Conservation (phyloP, 1,140 invertebrate species). For the Cotesia chilonis region DNA sequence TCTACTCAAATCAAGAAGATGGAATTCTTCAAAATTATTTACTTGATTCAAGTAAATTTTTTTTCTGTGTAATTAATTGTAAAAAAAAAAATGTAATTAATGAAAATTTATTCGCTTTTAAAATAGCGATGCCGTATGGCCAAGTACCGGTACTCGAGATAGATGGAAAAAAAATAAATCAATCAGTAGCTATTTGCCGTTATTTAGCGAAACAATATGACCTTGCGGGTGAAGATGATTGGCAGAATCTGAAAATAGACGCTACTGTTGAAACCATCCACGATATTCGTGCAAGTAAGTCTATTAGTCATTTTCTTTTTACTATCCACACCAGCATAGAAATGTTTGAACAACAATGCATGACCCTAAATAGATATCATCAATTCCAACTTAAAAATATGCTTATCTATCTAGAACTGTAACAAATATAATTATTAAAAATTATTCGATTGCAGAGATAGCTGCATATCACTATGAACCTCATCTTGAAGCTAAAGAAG, state of each 20-base stretch:
- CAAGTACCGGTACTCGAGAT: slow-evolving; percentile 79
- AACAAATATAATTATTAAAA: too few relatives aligned
- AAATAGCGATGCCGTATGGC: slow-evolving; percentile 75
- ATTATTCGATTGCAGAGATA: slow-evolving; percentile 48
- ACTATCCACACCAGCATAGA: too few relatives aligned
- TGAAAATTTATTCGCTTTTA: too few relatives aligned
- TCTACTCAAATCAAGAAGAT: too few relatives aligned
- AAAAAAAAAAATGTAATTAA: too few relatives aligned
- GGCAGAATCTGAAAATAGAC: slow-evolving; percentile 74
- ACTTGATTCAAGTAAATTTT: too few relatives aligned
- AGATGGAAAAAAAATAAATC: slow-evolving; percentile 74
- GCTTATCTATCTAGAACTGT: too few relatives aligned
- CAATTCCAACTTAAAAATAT: too few relatives aligned
- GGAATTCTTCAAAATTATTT: too few relatives aligned
- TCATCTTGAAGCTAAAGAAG: slow-evolving; percentile 45
- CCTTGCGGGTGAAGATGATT: slow-evolving; percentile 72
- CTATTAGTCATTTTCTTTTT: too few relatives aligned
- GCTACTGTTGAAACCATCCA: slow-evolving; percentile 70
- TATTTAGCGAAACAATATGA: slow-evolving; percentile 75
- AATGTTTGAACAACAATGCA: too few relatives aligned
- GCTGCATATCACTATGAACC: slow-evolving; percentile 53
- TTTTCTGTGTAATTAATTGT: slow-evolving; percentile 15
- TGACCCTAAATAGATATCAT: neutral
- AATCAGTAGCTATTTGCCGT: slow-evolving; percentile 76
- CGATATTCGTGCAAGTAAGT: slow-evolving; percentile 56